phyloP scores from a whole-genome alignment of 2,113 vertebrate species.

The Embiotoca jacksoni region DNA sequence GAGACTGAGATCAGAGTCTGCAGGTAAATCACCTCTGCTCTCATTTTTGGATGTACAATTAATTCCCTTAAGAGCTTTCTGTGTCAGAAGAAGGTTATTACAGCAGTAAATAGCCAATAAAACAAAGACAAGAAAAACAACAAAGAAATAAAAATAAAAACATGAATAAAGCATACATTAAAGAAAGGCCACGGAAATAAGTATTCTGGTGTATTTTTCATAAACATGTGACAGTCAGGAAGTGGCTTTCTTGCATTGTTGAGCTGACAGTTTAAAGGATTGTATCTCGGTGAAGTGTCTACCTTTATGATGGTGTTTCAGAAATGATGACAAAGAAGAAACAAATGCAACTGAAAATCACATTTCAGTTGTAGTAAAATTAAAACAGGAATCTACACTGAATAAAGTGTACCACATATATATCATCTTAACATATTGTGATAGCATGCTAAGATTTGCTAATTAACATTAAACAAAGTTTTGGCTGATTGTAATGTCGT shows the following conservation, averaged over 20 bases:
- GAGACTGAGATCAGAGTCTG: background rate
- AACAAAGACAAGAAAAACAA: background rate
- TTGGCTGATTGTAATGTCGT: too few relatives aligned
- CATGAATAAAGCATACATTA: background rate
- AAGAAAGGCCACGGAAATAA: background rate
- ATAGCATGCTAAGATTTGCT: too few relatives aligned
- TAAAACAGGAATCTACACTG: too few relatives aligned
- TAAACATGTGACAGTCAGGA: background rate
- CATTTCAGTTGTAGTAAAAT: too few relatives aligned
- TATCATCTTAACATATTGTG: too few relatives aligned
- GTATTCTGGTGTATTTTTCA: background rate
- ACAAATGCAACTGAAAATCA: too few relatives aligned
- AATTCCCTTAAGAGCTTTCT: background rate
- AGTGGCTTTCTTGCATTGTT: background rate
- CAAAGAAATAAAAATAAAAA: background rate
- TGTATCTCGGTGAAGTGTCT: background rate
- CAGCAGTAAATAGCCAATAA: slow-evolving; percentile 1
- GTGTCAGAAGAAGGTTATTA: background rate
- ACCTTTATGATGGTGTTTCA: background rate
- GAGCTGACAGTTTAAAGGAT: background rate
- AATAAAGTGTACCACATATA: too few relatives aligned
- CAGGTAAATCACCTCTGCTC: background rate
- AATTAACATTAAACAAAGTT: too few relatives aligned
- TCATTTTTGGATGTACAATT: background rate
- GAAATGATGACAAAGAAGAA: background rate